Evolutionary conservation across 2,113 vertebrate species (phyloP), one percentile per base, ranked within the genome.

Genomic region (Physeter macrocephalus): DNA sequence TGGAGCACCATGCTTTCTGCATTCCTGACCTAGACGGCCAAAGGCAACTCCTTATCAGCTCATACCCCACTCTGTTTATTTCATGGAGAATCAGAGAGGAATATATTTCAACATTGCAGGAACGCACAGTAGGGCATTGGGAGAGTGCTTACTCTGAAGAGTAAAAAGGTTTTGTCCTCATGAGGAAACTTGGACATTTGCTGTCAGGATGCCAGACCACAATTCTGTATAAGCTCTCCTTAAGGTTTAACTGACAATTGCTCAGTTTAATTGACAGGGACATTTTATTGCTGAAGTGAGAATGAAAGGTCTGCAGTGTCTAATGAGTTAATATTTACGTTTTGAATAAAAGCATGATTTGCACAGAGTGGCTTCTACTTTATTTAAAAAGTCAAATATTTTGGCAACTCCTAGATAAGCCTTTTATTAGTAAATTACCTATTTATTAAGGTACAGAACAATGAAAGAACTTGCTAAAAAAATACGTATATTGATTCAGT

Each of bases 301-400:
- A 77, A 34, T 31, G 13, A 86, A 93, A 87, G 39, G 2, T n/a
- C 57, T 69, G n/a, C 46, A 21, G 3, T 21, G n/a, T 41, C 29
- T 27, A 72, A 69, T 29, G 14, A 27, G 49, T 81, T 39, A 49
- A 64, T 90, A 90, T 81, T 92, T 84, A 61, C 29, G 66, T 95
- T 96, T 86, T 88, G 57, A 94, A 88, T 92, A 74, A 96, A 95
- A 71, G 8, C 15, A 15, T 21, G n/a, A 69, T 52, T 95, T 41
- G 36, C 20, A 31, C 39, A 84, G 52, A 82, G 31, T 59, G 46
- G 87, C 18, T 87, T 96, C 61, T 62, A 66, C 39, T 77, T 41
- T 78, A 27, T 61, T 61, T 83, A 86, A 74, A 46, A 94, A 94
- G 91, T 80, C 12, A 49, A 82, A 67, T 87, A 87, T 80, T 75